phyloP scores from a whole-genome alignment of 2,888 invertebrate genomes.

The Microctonus hyperodae region DNA sequence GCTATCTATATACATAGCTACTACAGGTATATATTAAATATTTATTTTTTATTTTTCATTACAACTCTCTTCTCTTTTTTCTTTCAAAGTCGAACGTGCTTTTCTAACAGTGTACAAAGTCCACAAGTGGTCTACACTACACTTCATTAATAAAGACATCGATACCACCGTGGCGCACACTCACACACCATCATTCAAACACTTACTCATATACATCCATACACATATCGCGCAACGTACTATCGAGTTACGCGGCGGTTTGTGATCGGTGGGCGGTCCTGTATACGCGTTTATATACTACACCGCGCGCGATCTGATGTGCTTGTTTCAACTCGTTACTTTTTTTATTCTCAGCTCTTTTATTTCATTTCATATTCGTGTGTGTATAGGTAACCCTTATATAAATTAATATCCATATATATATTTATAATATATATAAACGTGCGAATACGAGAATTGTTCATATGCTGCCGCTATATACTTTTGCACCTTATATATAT shows the following conservation, averaged over 20 bases:
- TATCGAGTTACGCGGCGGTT: slow-evolving; percentile 48
- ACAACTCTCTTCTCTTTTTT: neutral
- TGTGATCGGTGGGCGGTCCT: slow-evolving; percentile 40
- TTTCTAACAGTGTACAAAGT: slow-evolving; percentile 20
- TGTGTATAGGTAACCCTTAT: too few species aligned
- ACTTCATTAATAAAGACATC: slow-evolving; percentile 57
- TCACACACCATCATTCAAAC: slow-evolving; percentile 17
- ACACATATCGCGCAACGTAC: slow-evolving; percentile 38
- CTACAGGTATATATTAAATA: too few species aligned
- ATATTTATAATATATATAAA: too few species aligned
- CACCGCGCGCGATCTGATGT: neutral
- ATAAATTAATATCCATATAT: too few species aligned
- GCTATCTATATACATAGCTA: slow-evolving; percentile 14
- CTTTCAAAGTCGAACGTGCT: neutral
- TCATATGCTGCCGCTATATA: slow-evolving; percentile 2
- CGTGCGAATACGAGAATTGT: neutral
- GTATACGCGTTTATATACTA: slow-evolving; percentile 31
- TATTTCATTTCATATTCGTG: neutral
- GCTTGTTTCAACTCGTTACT: neutral
- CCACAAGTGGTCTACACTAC: slow-evolving; percentile 24
- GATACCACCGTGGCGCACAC: slow-evolving; percentile 34
- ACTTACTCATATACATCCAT: slow-evolving; percentile 23
- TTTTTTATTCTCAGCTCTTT: slow-evolving; percentile 4
- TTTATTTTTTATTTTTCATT: neutral
- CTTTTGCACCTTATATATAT: neutral